These are phyloP conservation scores for Campylomormyrus tamandua DNA, from an alignment of 2,113 vertebrate species.

Conservation along the genomic window DNA sequence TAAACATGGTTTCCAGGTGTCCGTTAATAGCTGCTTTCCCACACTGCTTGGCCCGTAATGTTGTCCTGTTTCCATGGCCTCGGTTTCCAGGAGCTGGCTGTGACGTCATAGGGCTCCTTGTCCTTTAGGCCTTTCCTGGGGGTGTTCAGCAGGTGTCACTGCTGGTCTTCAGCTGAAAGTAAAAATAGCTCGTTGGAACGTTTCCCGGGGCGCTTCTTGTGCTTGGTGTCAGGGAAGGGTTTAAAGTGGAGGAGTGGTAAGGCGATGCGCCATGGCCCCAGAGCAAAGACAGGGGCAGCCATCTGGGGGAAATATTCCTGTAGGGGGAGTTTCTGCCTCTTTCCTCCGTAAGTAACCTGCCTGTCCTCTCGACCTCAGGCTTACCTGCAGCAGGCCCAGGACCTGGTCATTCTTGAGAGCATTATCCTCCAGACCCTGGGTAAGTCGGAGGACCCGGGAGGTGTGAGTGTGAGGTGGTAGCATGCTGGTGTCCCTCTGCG, in stretches of 20 bases:
- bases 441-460: conserved; percentile 73
- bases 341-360: conserved; percentile 68
- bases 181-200: neutral
- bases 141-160: neutral
- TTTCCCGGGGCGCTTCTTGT: neutral
- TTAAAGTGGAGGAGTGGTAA: neutral
- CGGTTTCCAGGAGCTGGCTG: neutral
- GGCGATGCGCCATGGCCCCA: neutral
- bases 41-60: neutral
- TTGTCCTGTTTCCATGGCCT: neutral
- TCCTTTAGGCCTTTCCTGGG: neutral
- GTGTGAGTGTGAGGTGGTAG: neutral
- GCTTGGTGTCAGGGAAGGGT: neutral
- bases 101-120: neutral
- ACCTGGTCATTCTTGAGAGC: conserved; percentile 99
- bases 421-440: conserved; percentile 99
- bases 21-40: neutral
- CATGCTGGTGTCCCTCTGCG: neutral
- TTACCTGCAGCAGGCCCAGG: conserved; percentile 98
- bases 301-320: conserved; percentile 32
- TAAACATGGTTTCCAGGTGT: neutral
- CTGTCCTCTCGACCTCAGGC: conserved; percentile 87
- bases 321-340: conserved; percentile 51
- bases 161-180: neutral
- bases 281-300: neutral